phyloP scores from a whole-genome alignment of 2,113 vertebrate species.

The Microcebus tavaratra region DNA sequence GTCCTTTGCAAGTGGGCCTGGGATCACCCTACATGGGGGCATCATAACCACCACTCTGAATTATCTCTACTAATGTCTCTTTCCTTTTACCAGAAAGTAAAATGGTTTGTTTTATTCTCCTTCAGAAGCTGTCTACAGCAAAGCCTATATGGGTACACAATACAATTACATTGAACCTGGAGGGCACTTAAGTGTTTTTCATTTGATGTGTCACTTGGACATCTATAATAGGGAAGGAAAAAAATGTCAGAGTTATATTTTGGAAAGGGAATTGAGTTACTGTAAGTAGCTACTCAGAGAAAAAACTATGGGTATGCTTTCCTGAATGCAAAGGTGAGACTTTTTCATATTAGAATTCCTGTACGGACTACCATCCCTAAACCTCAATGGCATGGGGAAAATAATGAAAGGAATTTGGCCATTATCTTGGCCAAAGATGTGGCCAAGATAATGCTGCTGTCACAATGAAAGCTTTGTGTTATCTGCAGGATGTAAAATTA shows the following conservation, averaged over 20 bases:
- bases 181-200: background rate
- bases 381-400: background rate
- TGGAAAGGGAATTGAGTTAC: conserved; percentile 15
- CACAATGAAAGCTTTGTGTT: conserved; percentile 1
- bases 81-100: background rate
- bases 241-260: background rate
- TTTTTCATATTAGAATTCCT: conserved; percentile 30
- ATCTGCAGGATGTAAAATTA: conserved; percentile 41
- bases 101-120: background rate
- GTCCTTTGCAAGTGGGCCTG: background rate
- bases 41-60: background rate
- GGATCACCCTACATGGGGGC: background rate
- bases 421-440: conserved; percentile 55
- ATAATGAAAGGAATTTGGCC: background rate
- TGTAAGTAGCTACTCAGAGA: background rate
- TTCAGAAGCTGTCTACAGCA: background rate
- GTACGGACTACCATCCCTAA: background rate
- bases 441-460: conserved; percentile 25
- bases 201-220: background rate
- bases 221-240: background rate
- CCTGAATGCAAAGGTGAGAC: background rate
- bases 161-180: background rate
- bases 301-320: background rate
- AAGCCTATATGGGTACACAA: background rate
- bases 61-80: background rate